Percentiles rank a stretch among this genome's conserved stretches.
These are phyloP conservation scores for Brachypteracias leptosomus DNA, from an alignment of 2,113 vertebrate genomes.

Conservation along the genomic window DNA sequence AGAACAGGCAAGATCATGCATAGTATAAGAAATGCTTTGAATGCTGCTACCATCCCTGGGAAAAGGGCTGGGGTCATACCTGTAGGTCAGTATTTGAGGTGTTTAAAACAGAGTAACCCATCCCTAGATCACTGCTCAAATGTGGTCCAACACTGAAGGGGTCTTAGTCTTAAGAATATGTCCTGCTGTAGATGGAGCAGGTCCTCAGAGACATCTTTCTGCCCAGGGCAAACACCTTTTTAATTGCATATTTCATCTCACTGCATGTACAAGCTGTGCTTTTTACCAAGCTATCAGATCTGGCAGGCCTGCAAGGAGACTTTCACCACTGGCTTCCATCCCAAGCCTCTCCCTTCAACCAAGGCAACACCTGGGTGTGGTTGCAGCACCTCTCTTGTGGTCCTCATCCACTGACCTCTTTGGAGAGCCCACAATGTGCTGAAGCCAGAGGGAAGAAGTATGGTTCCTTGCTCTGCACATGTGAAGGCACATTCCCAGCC, in stretches of 20 bases:
- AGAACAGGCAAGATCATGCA: neutral
- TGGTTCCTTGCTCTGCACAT: too few species aligned
- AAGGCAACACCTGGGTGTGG: neutral
- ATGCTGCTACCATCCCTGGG: neutral
- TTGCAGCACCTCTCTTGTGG: neutral
- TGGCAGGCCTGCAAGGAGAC: neutral
- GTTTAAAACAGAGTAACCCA: neutral
- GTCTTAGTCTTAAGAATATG: neutral
- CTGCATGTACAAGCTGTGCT: neutral
- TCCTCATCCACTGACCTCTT: neutral
- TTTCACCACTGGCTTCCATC: neutral
- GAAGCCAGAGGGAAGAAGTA: neutral
- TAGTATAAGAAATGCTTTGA: neutral
- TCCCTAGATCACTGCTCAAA: neutral
- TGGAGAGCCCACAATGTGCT: neutral
- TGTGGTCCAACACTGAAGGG: accelerated
- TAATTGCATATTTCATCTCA: accelerated
- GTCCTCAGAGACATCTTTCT: neutral
- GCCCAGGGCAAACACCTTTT: neutral
- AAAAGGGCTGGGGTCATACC: neutral
- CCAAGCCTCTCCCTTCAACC: neutral
- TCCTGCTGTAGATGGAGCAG: neutral
- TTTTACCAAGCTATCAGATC: neutral
- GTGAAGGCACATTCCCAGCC: neutral
- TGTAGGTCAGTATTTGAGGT: too few species aligned